Evolutionary conservation across 2,113 vertebrate genomes (phyloP).

Genomic region (Pelobates fuscus): DNA sequence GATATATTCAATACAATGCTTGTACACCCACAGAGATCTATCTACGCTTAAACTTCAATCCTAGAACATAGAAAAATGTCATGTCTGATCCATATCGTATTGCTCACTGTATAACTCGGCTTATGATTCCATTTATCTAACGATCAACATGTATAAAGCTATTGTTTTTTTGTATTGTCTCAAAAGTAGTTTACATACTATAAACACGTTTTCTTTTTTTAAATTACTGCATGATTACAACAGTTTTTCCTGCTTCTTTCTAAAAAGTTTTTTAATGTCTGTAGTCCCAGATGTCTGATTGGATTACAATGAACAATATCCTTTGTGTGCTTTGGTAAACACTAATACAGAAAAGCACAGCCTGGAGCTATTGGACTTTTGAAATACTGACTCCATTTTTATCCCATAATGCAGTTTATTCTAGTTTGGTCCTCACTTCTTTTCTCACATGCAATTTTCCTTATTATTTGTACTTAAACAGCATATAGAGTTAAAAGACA

Average conservation of each 20-base stretch:
- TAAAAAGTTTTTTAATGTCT: constrained; percentile 12
- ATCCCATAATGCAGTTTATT: constrained; percentile 39
- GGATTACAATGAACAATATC: constrained; percentile 33
- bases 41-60: too few species aligned
- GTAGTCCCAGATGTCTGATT: constrained; percentile 37
- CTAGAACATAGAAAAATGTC: too few species aligned
- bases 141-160: too few species aligned
- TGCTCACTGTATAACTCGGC: too few species aligned
- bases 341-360: constrained; percentile 17
- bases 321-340: constrained; percentile 26
- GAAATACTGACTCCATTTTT: constrained; percentile 46
- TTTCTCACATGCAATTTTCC: constrained; percentile 1
- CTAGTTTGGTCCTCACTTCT: neutral
- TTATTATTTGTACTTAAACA: constrained; percentile 34
- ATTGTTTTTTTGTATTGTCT: too few species aligned
- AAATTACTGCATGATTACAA: neutral
- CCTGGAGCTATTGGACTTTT: constrained; percentile 22
- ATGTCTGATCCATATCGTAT: too few species aligned
- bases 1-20: too few species aligned
- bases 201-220: too few species aligned
- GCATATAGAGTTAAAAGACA: constrained; percentile 28
- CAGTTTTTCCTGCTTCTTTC: constrained; percentile 3
- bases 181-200: too few species aligned
- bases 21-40: too few species aligned
- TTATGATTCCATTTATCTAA: too few species aligned